Evolutionary conservation across 1,140 invertebrate species (phyloP).

Genomic region (Muscidifurax raptorellus): DNA sequence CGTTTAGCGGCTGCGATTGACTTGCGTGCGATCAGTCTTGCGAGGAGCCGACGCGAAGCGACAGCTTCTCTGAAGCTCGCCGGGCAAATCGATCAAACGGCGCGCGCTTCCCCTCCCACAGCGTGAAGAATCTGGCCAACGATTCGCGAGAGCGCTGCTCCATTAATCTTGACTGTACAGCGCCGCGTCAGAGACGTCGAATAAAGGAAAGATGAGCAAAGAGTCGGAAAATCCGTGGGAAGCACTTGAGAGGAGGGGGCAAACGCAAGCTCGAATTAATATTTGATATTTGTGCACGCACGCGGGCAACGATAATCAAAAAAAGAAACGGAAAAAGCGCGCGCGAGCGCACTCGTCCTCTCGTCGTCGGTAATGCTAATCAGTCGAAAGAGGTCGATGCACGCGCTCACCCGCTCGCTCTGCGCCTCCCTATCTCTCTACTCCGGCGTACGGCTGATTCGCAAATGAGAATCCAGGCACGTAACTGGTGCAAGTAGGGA

Average conservation of each 20-base stretch:
- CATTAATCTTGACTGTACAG: slow-evolving; percentile 26
- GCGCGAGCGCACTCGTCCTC: not conserved
- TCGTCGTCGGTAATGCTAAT: slow-evolving; percentile 24
- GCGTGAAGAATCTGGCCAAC: not conserved
- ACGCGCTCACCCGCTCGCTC: slow-evolving; percentile 7
- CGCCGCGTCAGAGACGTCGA: not conserved
- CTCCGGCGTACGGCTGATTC: not conserved
- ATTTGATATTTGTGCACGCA: not conserved
- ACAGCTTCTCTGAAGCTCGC: not conserved
- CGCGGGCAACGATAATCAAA: not conserved
- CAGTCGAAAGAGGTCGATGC: slow-evolving; percentile 42
- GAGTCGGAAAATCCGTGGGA: not conserved
- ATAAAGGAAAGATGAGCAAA: not conserved
- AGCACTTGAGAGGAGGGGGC: not conserved
- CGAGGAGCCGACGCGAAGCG: not conserved
- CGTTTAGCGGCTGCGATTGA: not conserved
- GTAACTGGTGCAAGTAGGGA: slow-evolving; percentile 40
- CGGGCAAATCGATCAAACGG: not conserved
- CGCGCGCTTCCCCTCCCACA: not conserved
- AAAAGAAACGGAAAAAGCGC: not conserved
- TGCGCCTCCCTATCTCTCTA: not conserved
- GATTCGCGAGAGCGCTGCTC: not conserved
- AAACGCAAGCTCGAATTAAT: slow-evolving; percentile 16
- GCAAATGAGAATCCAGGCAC: slow-evolving; percentile 40
- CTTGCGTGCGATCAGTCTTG: not conserved